Percentiles rank a stretch among this genome's conserved stretches.
Evolutionary conservation across 2,797 vertebrate genomes (phyloP).

Genomic region (Clarias pachynema): DNA sequence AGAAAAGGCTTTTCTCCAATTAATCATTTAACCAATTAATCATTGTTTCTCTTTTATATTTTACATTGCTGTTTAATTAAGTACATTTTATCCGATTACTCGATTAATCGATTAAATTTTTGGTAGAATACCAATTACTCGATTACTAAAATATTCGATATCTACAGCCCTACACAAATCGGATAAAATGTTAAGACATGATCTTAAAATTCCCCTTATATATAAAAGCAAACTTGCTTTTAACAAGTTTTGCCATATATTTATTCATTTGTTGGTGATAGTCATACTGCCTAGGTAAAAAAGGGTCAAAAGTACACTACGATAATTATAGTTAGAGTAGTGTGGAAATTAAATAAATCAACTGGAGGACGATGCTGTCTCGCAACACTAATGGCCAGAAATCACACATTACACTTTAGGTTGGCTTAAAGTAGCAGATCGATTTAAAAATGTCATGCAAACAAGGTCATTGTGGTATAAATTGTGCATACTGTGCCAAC

Average conservation of each 20-base stretch:
- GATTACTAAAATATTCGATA: no score
- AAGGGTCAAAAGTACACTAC: neutral
- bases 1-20: no score
- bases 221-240: no score
- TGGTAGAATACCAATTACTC: no score
- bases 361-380: constrained; percentile 7
- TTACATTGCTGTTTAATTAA: no score
- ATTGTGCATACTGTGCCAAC: neutral
- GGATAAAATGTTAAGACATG: neutral
- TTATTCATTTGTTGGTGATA: neutral
- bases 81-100: no score
- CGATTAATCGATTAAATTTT: no score
- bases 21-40: no score
- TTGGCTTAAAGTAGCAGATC: constrained; percentile 15
- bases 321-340: neutral
- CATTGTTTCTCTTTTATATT: no score
- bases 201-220: neutral
- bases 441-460: neutral
- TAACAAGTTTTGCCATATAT: neutral
- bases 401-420: constrained; percentile 9
- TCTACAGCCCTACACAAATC: no score
- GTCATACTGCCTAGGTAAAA: neutral
- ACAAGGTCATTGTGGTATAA: constrained; percentile 21
- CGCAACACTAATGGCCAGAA: constrained; percentile 1
- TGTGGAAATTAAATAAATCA: constrained; percentile 15